phyloP scores from a whole-genome alignment of 2,113 vertebrate genomes.

The Vulpes ferrilata region DNA sequence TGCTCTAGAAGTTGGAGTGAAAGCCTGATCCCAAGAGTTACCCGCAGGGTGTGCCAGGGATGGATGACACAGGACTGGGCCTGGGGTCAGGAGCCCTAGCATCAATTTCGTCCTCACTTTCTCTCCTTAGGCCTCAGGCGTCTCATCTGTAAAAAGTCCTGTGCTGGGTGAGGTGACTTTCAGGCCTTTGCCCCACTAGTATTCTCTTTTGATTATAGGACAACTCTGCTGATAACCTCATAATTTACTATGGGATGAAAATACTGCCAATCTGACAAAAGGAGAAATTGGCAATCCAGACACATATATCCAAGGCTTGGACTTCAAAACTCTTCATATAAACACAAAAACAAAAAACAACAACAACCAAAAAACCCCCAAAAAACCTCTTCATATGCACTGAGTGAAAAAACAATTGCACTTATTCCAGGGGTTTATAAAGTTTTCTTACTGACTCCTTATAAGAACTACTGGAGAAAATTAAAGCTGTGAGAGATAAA shows the following conservation, averaged over 20 bases:
- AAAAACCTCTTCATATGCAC: background rate
- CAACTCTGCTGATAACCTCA: background rate
- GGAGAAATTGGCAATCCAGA: background rate
- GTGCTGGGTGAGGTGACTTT: too few relatives aligned
- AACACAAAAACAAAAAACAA: too few relatives aligned
- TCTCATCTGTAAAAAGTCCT: background rate
- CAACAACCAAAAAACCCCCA: too few relatives aligned
- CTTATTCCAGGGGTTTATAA: background rate
- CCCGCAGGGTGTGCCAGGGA: background rate
- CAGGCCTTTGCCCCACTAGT: background rate
- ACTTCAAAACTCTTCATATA: background rate
- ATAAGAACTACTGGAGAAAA: background rate
- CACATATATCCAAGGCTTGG: background rate
- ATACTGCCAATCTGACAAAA: background rate
- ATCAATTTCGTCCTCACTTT: background rate
- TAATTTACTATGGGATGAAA: background rate
- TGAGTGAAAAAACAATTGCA: background rate
- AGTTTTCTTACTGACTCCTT: background rate
- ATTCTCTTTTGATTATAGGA: background rate
- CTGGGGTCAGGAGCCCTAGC: too few relatives aligned
- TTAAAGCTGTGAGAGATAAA: background rate
- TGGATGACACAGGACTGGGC: background rate
- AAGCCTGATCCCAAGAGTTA: background rate
- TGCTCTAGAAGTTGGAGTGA: rapidly evolving
- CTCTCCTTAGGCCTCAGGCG: background rate